Evolutionary conservation across 1,140 invertebrate species (phyloP), one percentile per base, ranked within the genome.

Genomic region (Periplaneta americana): DNA sequence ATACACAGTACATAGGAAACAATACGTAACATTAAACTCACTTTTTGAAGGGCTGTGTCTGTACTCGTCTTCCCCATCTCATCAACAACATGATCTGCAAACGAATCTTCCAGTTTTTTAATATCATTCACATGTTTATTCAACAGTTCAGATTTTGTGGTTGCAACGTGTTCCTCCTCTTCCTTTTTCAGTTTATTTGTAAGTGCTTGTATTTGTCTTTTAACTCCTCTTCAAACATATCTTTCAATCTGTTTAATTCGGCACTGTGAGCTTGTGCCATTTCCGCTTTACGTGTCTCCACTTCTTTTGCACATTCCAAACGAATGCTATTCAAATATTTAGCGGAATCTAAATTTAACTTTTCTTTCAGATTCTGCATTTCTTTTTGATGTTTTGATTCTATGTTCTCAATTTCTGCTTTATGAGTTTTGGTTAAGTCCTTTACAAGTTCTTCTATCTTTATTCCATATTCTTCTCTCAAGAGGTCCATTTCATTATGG

Each of bases 381-480:
- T 83, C 82, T 36, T 78, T 79, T 15, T 76, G 15, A 79, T 83
- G 77, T 80, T 83, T 82, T 10, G 32, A 80, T 74, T 83, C 81
- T 35, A 83, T 78, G 17, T 83, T 77, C 74, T 83, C 32, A 32
- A 78, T 83, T 77, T 77, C 75, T 33, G 75, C 31, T 18, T 34
- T 34, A 36, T 77, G 75, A 6, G 33, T 77, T 28, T 34, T 36
- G n/a, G 31, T 8, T 34, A 77, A 36, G n/a, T 77, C 31, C 31
- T 31, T 34, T 34, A 77, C 75, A 31, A 91, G 85, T 18, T 89
- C 87, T 31, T 88, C 87, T 3, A 92, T 83, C 82, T 88, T 87
- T 18, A 88, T 88, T 37, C 90, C 86, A 81, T 91, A 90, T 34
- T 88, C 83, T 34, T 85, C 78, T n/a, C 83, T 86, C 0, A 89